Conservation (phyloP, 2,113 vertebrate species). For the Bufo gargarizans region DNA sequence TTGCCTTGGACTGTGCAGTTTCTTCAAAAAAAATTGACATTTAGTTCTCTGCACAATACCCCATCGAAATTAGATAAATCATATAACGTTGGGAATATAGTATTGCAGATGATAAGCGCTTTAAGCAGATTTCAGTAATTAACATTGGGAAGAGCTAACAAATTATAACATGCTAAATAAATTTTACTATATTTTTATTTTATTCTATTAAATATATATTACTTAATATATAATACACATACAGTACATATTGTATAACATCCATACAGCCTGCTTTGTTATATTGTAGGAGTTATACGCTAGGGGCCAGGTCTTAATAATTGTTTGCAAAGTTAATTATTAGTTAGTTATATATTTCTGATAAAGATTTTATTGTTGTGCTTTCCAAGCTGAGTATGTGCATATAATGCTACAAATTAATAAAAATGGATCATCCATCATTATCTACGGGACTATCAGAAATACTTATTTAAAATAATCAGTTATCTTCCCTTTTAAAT, state of each 20-base stretch:
- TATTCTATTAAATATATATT: background rate
- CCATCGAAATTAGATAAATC: background rate
- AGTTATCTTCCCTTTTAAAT: conserved; percentile 82
- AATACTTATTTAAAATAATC: background rate
- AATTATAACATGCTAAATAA: background rate
- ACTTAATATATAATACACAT: background rate
- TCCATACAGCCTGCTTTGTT: background rate
- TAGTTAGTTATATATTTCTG: background rate
- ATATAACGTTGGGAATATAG: background rate
- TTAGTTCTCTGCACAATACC: background rate
- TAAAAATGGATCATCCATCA: background rate
- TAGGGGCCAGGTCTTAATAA: background rate
- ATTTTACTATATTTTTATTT: background rate
- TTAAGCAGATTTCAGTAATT: background rate
- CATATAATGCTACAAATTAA: background rate
- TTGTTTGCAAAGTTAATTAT: background rate
- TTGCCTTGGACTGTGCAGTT: background rate
- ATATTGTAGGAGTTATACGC: background rate
- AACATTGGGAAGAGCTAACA: background rate
- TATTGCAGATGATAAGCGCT: background rate
- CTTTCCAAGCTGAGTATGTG: background rate
- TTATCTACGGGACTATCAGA: background rate
- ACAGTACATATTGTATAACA: background rate
- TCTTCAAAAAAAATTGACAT: background rate
- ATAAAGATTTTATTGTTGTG: background rate